Evolutionary conservation across 2,797 vertebrate genomes (phyloP).

Genomic region (Vultur gryphus): DNA sequence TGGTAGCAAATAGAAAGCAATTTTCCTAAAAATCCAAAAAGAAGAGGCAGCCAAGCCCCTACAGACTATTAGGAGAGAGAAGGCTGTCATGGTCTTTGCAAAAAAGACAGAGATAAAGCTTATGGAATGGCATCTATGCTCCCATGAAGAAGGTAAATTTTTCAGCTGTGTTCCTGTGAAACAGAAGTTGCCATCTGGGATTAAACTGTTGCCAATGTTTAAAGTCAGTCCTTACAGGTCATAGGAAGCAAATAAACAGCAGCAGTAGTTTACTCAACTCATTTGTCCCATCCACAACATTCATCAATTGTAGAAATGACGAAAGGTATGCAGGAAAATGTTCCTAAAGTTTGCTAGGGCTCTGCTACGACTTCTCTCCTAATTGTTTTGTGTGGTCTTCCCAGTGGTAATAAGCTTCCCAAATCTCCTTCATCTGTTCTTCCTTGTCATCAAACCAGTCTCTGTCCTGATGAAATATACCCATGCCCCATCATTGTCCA

Average conservation of each 20-base stretch:
- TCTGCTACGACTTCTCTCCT: not conserved
- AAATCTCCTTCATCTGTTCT: not conserved
- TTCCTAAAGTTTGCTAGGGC: not conserved
- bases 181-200: not conserved
- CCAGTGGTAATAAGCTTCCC: not conserved
- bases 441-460: not conserved
- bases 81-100: not conserved
- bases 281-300: not conserved
- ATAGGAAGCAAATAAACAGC: not conserved
- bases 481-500: not conserved
- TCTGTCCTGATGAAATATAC: not conserved
- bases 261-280: rapidly evolving
- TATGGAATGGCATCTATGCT: not conserved
- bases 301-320: not conserved
- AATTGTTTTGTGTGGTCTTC: not conserved
- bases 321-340: not conserved
- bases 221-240: not conserved
- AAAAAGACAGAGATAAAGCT: not conserved
- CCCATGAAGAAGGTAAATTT: not conserved
- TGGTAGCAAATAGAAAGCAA: not conserved
- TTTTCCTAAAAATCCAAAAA: not conserved
- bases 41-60: not conserved
- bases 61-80: not conserved
- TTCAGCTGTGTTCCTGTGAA: not conserved
- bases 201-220: not conserved